Evolutionary conservation across 2,113 vertebrate genomes (phyloP).

Genomic region (Heteronetta atricapilla): DNA sequence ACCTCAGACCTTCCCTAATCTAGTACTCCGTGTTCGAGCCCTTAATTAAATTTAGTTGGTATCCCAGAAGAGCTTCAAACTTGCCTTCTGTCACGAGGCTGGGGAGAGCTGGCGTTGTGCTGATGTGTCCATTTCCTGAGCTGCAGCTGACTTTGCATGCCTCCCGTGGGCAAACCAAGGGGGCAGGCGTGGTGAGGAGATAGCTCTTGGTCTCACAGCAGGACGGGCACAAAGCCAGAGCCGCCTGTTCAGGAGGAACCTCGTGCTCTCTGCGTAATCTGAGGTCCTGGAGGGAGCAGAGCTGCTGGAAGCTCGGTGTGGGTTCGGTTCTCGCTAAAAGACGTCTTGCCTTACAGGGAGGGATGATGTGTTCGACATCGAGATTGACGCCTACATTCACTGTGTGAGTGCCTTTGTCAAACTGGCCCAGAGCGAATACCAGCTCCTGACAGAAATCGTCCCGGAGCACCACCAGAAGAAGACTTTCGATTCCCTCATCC

Average conservation of each 20-base stretch:
- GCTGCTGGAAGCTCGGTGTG: not conserved
- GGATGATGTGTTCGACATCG: slow-evolving; percentile 92
- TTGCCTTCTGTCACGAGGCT: not conserved
- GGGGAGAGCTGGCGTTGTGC: not conserved
- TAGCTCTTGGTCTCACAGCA: not conserved
- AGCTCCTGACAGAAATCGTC: slow-evolving; percentile 88
- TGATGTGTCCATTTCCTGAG: not conserved
- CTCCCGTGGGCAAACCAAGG: not conserved
- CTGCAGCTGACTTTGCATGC: not conserved
- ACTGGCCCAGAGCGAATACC: slow-evolving; percentile 95
- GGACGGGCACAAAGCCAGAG: not conserved
- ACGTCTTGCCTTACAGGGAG: slow-evolving; percentile 81
- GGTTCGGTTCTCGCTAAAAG: not conserved
- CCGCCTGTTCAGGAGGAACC: not conserved
- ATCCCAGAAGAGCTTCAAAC: slow-evolving; percentile 23
- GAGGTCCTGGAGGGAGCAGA: not conserved
- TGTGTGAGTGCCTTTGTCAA: slow-evolving; percentile 95
- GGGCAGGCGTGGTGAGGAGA: not conserved
- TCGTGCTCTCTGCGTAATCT: not conserved
- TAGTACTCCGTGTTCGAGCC: slow-evolving; percentile 35
- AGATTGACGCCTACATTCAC: slow-evolving; percentile 96
- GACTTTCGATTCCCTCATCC: slow-evolving; percentile 97
- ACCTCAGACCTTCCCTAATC: slow-evolving; percentile 25
- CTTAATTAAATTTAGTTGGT: slow-evolving; percentile 41
- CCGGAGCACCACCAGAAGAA: slow-evolving; percentile 99